Base-by-base conservation (phyloP, 2,888 invertebrate species). In the Tricholauxania praeusta region DNA sequence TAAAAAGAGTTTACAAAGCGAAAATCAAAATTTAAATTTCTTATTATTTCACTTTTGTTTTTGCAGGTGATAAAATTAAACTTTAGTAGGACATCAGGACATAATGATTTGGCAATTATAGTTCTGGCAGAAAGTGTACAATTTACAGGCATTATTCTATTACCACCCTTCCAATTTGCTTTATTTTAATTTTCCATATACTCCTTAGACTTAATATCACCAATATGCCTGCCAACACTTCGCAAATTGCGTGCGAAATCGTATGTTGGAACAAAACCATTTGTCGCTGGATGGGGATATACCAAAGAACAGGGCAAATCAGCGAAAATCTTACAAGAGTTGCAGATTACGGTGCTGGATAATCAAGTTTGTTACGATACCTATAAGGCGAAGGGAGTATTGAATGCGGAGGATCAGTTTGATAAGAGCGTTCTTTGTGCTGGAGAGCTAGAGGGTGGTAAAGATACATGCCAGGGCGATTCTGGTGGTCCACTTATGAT, bases 101-200 rank as follows among this genome's bases (percentile, higher is more conserved):
- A 90, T 62, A 93, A 93, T 79, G 96, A 97, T 84, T 92, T 96
- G 75, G 96, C 93, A 0, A 84, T 96, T 6, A 84, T 96, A 0
- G 89, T 90, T 72, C 85, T 95, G 59, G 86, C 88, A 3, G 80
- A 84, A 7, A 89, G 90, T 0, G 90, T 92, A 1, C 79, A 85
- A 5, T 91, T 90, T 72, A 88, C 91, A 22, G 75, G 93, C 92
- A 80, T 87, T 87, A 0, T 39, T 39, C 1, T 10, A 39, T 10
- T 10, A 39, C 39, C 1, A 7, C 5, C 10, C 39, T 10, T 28
- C 28, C 3, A 28, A 28, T 28, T 28, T 28, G 0, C 6, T 8
- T 39, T 39, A 39, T 7, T 39, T 39, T 39, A 10, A 69, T 69
- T 71, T 71, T 72, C 68, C 48, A 6, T 59, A 39, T 15, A 60